A percentile compares a stretch with the other conserved stretches of the same genome.
phyloP scores from a whole-genome alignment of 2,797 vertebrate genomes.

The Myotis pilosus region DNA sequence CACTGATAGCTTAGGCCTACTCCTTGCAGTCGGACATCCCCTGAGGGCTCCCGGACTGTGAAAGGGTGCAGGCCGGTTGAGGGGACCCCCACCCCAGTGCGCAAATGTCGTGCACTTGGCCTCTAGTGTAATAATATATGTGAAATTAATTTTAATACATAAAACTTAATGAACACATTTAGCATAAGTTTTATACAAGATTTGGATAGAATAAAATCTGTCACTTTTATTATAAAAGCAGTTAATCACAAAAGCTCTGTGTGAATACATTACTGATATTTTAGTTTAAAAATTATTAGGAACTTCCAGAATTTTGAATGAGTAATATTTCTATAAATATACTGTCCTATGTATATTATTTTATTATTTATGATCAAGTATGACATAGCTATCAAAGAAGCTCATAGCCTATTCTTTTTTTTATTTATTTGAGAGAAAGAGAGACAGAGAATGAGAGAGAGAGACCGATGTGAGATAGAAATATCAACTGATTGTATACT shows the following conservation, averaged over 20 bases:
- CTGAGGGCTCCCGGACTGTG: too few relatives aligned
- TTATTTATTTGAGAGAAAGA: neutral
- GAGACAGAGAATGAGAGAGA: neutral
- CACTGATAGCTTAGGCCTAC: too few relatives aligned
- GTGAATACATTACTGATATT: neutral
- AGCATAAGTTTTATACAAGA: neutral
- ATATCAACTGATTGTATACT: neutral
- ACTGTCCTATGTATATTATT: neutral
- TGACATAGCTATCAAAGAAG: neutral
- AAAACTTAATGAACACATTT: constrained; percentile 5
- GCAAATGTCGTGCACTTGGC: too few relatives aligned
- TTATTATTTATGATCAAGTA: neutral
- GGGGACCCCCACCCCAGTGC: too few relatives aligned
- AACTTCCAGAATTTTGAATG: neutral
- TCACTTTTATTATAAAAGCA: neutral
- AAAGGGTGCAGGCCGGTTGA: too few relatives aligned
- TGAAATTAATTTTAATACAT: constrained; percentile 16
- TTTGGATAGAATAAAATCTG: neutral
- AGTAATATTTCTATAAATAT: neutral
- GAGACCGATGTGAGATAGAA: neutral
- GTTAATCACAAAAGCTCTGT: neutral
- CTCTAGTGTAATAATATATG: neutral
- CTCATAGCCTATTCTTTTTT: neutral
- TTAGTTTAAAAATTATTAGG: neutral
- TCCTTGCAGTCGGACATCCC: too few relatives aligned